Base-by-base conservation (phyloP, 2,888 invertebrate species). In the Idaea straminata region DNA sequence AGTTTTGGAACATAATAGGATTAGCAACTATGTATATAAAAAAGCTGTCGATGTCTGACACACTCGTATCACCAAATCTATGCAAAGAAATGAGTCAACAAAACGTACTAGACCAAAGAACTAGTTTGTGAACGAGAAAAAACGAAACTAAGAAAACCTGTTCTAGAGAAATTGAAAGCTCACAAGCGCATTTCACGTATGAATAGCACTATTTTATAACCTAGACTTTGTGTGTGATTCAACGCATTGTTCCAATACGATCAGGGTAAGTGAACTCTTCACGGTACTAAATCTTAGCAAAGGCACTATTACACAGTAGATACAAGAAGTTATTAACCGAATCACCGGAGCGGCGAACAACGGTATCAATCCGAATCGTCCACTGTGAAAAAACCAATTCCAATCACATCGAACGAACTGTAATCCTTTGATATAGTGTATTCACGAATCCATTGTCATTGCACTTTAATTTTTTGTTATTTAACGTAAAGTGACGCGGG, bases 211-310 rank as follows among this genome's bases (percentile, higher is more conserved):
- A 68, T 61, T 61, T 38, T 61, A 47, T 47, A 61, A 34, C 59
- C 59, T 59, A 59, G 59, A 59, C 34, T 59, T 59, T 16, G 47
- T 47, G 47, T 47, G 47, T 47, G 69, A 67, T 71, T 69, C 72
- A 72, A 72, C 69, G 72, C 74, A 72, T 71, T 74, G 71, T 74
- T 72, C 70, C 72, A 66, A 47, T 66, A 63, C 85, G 81, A 84
- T 82, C 84, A 89, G 89, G 91, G 91, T 91, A 90, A 88, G 89
- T 89, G 90, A 91, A 88, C 91, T 90, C 88, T 88, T 79, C 86
- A 83, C 83, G 77, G 84, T 82, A 82, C 83, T 87, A 88, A 86
- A 89, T 89, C 90, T 91, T 87, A 82, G 88, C 84, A 83, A 82
- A 86, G 82, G 83, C 85, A 87, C 88, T 87, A 85, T 83, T 82